These are phyloP conservation scores for Climacteris rufus DNA, from an alignment of 2,113 vertebrate species.

Conservation along the genomic window DNA sequence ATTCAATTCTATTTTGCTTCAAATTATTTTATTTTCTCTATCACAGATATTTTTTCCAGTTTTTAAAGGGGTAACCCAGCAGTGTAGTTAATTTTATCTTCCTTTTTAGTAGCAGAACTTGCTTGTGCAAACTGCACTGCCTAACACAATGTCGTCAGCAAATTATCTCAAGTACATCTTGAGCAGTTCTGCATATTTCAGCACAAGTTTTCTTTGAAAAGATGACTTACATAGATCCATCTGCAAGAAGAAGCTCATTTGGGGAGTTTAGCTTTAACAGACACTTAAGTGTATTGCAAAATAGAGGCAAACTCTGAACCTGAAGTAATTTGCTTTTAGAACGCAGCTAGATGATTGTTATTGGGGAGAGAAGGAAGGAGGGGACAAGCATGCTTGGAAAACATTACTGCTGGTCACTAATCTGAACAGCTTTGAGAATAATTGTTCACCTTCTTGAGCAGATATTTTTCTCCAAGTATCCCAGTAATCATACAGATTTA, in stretches of 20 bases:
- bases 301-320: neutral
- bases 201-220: neutral
- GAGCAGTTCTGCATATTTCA: slow-evolving; percentile 1
- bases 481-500: neutral
- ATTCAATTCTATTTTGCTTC: neutral
- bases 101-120: neutral
- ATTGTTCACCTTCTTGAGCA: neutral
- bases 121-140: neutral
- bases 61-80: neutral
- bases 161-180: neutral
- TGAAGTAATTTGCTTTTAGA: neutral
- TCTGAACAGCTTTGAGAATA: neutral
- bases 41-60: neutral
- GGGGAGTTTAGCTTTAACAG: neutral
- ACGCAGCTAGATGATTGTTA: neutral
- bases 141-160: neutral
- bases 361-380: neutral
- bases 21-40: neutral
- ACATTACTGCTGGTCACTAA: neutral
- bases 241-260: neutral
- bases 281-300: neutral
- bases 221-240: neutral
- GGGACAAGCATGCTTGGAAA: neutral
- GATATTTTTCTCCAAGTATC: neutral
- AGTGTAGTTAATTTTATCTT: neutral